Base-by-base conservation (phyloP, 1,140 invertebrate genomes). In the Drepana arcuata region DNA sequence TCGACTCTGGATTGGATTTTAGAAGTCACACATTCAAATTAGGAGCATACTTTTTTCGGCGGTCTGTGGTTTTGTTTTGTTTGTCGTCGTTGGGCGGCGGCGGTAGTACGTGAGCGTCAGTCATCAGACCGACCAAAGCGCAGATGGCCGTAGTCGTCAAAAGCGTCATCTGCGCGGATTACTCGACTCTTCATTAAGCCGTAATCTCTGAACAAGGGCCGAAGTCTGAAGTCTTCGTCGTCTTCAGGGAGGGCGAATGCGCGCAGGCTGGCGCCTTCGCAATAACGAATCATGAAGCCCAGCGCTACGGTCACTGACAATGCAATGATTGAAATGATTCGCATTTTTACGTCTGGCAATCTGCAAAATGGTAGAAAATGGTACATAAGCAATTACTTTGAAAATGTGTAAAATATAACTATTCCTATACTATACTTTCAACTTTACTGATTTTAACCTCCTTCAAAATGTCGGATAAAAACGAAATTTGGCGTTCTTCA, bases 101-200 rank as follows among this genome's bases (percentile, higher is more conserved):
- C n/a, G n/a, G n/a, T n/a, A n/a, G n/a, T n/a, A n/a, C n/a, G 37
- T 30, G 31, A 14, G 10, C 39, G 70, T 80, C 73, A 80, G 47
- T 75, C 69, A 28, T 75, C 69, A 2, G 75, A 71, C 28, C 87
- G 78, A 9, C 90, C 90, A 52, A 90, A 91, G 49, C 90, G 70
- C 67, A 91, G 82, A 57, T 91, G 89, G 1, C 90, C 90, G 41
- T 91, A 91, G 56, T 91, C 89, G 48, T 90, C 88, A 51, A 88
- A 89, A 15, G 85, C 57, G 41, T 88, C 84, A 37, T 85, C 80
- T 2, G 73, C 68, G 13, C 87, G 80, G 34, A 86, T 86, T 0
- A 48, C 41, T 3, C 88, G 85, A 44, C 86, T 88, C 44, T 88
- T 70, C 52, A 90, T 83, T 35, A 89, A 84, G 4, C 87, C 88